These are phyloP conservation scores for Oasisia sp. DNA, from an alignment of 2,888 invertebrate species.

Conservation along the genomic window DNA sequence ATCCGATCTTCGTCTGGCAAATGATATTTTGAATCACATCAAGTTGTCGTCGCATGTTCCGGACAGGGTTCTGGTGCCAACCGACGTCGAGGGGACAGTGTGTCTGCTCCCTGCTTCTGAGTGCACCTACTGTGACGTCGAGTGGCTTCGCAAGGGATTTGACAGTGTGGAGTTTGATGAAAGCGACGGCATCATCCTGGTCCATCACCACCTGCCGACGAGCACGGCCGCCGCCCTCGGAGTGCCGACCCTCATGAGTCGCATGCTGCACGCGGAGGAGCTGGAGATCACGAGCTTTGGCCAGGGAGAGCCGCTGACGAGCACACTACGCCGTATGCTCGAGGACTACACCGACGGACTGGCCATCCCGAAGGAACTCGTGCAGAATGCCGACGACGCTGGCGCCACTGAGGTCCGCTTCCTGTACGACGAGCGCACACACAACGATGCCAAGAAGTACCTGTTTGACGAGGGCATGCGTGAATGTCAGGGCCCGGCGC, in stretches of 20 bases:
- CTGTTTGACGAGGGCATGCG: constrained; percentile 52
- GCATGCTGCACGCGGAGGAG: constrained; percentile 47
- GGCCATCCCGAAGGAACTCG: constrained; percentile 55
- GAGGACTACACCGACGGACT: constrained; percentile 56
- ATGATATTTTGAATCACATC: constrained; percentile 40
- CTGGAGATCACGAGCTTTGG: constrained; percentile 47
- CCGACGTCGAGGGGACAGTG: background rate
- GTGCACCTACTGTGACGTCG: constrained; percentile 46
- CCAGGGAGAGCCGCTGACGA: constrained; percentile 53
- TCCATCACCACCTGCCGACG: constrained; percentile 47
- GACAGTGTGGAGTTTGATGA: constrained; percentile 40
- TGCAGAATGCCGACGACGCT: constrained; percentile 61
- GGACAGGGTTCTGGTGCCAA: background rate
- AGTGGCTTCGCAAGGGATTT: constrained; percentile 42
- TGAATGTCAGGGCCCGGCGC: constrained; percentile 57
- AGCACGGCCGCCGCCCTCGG: constrained; percentile 49
- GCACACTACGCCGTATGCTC: constrained; percentile 47
- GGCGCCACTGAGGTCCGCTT: constrained; percentile 40
- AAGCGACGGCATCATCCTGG: constrained; percentile 42
- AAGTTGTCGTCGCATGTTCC: constrained; percentile 14
- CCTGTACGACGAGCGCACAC: constrained; percentile 54
- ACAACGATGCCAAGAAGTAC: constrained; percentile 46
- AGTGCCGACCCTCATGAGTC: constrained; percentile 48
- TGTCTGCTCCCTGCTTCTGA: constrained; percentile 35
- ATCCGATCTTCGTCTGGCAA: constrained; percentile 31